phyloP scores from a whole-genome alignment of 2,113 vertebrate genomes.

The Malurus cyaneus region DNA sequence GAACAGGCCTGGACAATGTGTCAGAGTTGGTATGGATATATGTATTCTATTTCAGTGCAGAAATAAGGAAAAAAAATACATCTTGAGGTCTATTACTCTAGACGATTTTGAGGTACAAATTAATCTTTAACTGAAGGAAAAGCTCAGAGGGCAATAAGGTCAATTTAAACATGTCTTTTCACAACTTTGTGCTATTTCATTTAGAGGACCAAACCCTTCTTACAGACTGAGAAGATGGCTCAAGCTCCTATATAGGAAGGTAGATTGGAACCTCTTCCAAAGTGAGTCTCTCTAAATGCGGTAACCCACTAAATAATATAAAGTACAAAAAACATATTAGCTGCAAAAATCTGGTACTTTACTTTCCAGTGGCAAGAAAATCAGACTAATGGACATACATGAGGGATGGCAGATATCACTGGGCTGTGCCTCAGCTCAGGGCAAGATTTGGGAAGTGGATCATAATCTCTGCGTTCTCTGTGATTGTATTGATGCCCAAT shows the following conservation, averaged over 20 bases:
- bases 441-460: not conserved
- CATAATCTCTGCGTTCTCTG: not conserved
- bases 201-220: not conserved
- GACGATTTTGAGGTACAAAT: not conserved
- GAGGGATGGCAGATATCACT: not conserved
- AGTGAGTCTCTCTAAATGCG: not conserved
- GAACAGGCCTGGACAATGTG: not conserved
- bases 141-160: not conserved
- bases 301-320: not conserved
- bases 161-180: not conserved
- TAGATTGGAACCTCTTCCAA: not conserved
- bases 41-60: not conserved
- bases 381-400: not conserved
- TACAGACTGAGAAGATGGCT: not conserved
- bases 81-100: not conserved
- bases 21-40: not conserved
- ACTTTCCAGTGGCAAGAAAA: not conserved
- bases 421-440: not conserved
- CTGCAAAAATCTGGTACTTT: not conserved
- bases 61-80: not conserved
- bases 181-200: not conserved
- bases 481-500: not conserved
- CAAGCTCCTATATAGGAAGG: not conserved
- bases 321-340: not conserved
- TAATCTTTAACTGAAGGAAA: not conserved